Evolutionary conservation across 2,113 vertebrate genomes (phyloP).

Genomic region (Microtus richardsoni): DNA sequence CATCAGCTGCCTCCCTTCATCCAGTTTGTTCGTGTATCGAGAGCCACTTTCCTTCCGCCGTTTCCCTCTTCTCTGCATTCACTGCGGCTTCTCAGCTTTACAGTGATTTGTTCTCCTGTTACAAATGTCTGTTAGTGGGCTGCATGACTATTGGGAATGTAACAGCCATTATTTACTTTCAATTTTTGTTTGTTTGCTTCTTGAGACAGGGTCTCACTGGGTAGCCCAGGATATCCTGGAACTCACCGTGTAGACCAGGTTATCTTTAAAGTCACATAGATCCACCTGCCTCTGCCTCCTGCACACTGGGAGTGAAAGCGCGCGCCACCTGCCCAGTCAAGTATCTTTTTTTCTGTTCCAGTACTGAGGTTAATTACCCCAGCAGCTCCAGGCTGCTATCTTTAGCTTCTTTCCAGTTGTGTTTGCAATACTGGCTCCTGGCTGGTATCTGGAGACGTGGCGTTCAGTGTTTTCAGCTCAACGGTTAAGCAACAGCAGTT

Average conservation of each 20-base stretch:
- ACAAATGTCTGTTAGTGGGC: not conserved
- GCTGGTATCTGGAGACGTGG: not conserved
- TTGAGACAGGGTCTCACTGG: not conserved
- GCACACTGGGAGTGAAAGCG: not conserved
- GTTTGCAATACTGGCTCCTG: not conserved
- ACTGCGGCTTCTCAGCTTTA: not conserved
- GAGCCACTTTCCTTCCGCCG: not conserved
- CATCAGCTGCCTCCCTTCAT: not conserved
- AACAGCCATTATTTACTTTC: not conserved
- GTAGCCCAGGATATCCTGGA: not conserved
- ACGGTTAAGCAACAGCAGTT: not conserved
- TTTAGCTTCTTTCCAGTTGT: not conserved
- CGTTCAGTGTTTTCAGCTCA: not conserved
- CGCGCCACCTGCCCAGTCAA: not conserved
- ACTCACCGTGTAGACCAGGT: not conserved
- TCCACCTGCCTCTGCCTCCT: not conserved
- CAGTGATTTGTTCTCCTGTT: not conserved
- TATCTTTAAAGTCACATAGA: not conserved
- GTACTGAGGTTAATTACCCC: not conserved
- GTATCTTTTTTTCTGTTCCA: not conserved
- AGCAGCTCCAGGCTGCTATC: not conserved
- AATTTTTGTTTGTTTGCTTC: not conserved
- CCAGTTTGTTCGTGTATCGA: not conserved
- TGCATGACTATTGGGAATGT: not conserved
- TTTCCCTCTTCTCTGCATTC: not conserved